Base-by-base conservation (phyloP, 2,797 vertebrate species). In the Discoglossus pictus region DNA sequence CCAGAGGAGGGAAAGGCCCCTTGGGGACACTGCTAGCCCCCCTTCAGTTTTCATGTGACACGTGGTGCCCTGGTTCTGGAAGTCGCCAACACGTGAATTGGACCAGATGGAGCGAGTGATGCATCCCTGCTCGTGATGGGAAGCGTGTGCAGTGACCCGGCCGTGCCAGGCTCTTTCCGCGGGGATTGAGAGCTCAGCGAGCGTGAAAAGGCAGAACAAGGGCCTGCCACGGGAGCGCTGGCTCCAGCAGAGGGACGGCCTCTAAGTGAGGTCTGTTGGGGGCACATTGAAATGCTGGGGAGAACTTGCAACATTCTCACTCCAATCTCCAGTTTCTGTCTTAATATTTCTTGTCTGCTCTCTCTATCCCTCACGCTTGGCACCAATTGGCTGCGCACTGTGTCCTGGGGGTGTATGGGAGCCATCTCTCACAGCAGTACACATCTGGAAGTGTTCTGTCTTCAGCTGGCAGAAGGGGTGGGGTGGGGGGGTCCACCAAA, bases 391-490 rank as follows among this genome's bases (percentile, higher is more conserved):
- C 27, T 54, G 48, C 48, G 17, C 25, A 34, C 7, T 1, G 48
- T 51, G 2, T 34, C 47, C 13, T 38, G 27, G 23, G 6, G 8
- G 25, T 43, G 24, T 43, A 60, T 60, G 55, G 24, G 54, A 51
- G 47, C 23, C 15, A 42, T 61, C 65, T 38, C 21, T 60, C 38
- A 43, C 65, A 68, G 65, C 56, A 3, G 13, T 8, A 7, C 56
- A 61, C 65, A 68, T 68, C 55, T 68, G 65, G 65, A 68, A 68
- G 65, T 52, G 18, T 48, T 68, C 47, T 60, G 34, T 23, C 64
- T 36, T 42, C 43, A 15, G 36, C 54, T 34, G 54, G 36, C 55
- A 67, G 54, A 36, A 5, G n/a, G 15, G 20, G 34, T 23, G 8
- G 25, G 44, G 4, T 10, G 15, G 20, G 34, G 36, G 8, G 25